Evolutionary conservation across 2,888 invertebrate genomes (phyloP), one percentile per base, ranked within the genome.

Genomic region (Masnerella sp.): DNA sequence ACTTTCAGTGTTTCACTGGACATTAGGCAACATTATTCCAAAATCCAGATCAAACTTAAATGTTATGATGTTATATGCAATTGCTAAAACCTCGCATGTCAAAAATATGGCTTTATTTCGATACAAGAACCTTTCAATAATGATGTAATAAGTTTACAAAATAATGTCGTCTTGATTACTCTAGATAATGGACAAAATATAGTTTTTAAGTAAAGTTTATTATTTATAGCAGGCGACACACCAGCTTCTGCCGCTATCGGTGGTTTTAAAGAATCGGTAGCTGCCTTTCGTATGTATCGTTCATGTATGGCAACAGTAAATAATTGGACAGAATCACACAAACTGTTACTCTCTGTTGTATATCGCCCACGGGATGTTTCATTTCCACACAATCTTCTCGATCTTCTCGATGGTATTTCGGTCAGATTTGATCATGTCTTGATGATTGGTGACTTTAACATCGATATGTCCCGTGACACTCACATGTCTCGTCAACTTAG

Each of bases 131-230:
- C n/a, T n/a, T n/a, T n/a, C n/a, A n/a, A n/a, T n/a, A n/a, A n/a
- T n/a, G n/a, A n/a, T n/a, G n/a, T n/a, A n/a, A n/a, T n/a, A n/a
- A n/a, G n/a, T 15, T 67, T 75, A 25, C 38, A 69, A 67, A 71
- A 56, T 5, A 43, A 72, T 34, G 78, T 74, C 5, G 40, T 77
- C 15, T 2, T 0, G 2, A n/a, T 49, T 2, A 0, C n/a, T 18
- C 30, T 18, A n/a, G n/a, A 5, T 32, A 32, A 40, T 30, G 28
- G 28, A 1, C 15, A 40, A 40, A n/a, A 38, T 5, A 34, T 74
- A 15, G 18, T 54, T n/a, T 40, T 38, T 5, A 5, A n/a, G 25
- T 20, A 40, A 7, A 25, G 38, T n/a, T 3, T 54, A 17, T 17
- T 40, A 25, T 18, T 51, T 20, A 12, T 34, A 3, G 51, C 51